Evolutionary conservation across 2,888 invertebrate species (phyloP).

Genomic region (Sclerodermus sp.): DNA sequence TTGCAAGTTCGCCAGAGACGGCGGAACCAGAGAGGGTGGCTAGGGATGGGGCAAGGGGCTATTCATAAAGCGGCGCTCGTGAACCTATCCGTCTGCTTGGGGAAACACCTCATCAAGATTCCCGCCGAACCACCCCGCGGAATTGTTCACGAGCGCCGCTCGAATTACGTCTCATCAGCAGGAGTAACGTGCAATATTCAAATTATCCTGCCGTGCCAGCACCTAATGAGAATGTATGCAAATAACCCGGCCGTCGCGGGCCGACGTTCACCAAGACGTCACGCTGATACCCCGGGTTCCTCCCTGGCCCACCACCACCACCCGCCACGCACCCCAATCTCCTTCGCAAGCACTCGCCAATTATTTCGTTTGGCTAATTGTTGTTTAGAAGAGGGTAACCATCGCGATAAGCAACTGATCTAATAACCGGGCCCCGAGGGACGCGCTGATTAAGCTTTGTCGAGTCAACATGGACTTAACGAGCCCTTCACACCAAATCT

Average conservation of each 20-base stretch:
- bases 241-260: slow-evolving; percentile 34
- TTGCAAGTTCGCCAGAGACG: slow-evolving; percentile 19
- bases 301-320: slow-evolving; percentile 3
- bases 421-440: no score
- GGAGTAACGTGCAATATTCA: slow-evolving; percentile 51
- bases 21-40: no score
- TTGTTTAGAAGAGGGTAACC: background rate
- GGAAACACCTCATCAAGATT: slow-evolving; percentile 44
- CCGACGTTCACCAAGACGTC: no score
- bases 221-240: slow-evolving; percentile 52
- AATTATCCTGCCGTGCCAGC: slow-evolving; percentile 41
- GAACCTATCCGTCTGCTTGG: slow-evolving; percentile 29
- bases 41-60: slow-evolving; percentile 8
- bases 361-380: slow-evolving; percentile 6
- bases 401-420: no score
- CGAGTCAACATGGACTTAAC: no score
- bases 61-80: slow-evolving; percentile 27
- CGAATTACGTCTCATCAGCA: slow-evolving; percentile 50
- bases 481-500: no score
- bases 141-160: slow-evolving; percentile 33
- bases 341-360: background rate
- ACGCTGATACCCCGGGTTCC: no score
- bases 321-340: no score
- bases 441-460: no score
- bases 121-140: slow-evolving; percentile 6